A percentile compares a stretch with the other conserved stretches of the same genome.
Conservation (phyloP, 2,888 invertebrate genomes). For the Hyppa rectilinea region DNA sequence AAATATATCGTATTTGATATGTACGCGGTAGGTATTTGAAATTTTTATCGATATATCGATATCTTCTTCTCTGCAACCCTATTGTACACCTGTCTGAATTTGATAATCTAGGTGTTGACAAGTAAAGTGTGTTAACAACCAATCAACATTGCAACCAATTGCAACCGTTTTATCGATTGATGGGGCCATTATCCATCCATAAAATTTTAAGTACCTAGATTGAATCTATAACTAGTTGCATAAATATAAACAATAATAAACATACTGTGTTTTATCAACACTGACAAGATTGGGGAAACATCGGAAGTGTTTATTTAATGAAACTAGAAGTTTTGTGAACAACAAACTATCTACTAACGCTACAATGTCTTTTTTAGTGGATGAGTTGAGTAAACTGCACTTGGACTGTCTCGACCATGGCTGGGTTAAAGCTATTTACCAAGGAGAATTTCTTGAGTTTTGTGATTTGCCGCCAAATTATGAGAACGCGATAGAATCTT, state of each 20-base stretch:
- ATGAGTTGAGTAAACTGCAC: slow-evolving; percentile 75
- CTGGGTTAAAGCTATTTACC: slow-evolving; percentile 91
- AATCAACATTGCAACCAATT: too few relatives aligned
- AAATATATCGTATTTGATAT: too few relatives aligned
- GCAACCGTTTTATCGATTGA: background rate
- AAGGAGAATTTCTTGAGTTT: slow-evolving; percentile 90
- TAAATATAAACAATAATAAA: too few relatives aligned
- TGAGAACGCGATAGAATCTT: slow-evolving; percentile 79
- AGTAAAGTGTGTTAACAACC: too few relatives aligned
- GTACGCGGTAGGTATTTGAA: too few relatives aligned
- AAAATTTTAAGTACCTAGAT: background rate
- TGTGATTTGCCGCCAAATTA: slow-evolving; percentile 88
- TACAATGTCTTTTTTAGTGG: slow-evolving; percentile 75
- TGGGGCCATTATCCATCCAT: too few relatives aligned
- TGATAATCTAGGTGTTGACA: too few relatives aligned
- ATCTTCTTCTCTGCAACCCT: too few relatives aligned
- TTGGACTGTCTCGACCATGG: slow-evolving; percentile 84
- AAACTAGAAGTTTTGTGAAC: slow-evolving; percentile 4
- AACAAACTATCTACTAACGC: background rate
- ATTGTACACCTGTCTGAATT: too few relatives aligned
- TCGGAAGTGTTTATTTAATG: background rate
- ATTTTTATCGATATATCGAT: too few relatives aligned
- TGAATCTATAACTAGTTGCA: background rate
- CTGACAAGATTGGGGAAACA: background rate
- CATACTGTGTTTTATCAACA: background rate